Evolutionary conservation across 2,797 vertebrate species (phyloP), one percentile per base, ranked within the genome.

Genomic region (Pogoniulus pusillus): DNA sequence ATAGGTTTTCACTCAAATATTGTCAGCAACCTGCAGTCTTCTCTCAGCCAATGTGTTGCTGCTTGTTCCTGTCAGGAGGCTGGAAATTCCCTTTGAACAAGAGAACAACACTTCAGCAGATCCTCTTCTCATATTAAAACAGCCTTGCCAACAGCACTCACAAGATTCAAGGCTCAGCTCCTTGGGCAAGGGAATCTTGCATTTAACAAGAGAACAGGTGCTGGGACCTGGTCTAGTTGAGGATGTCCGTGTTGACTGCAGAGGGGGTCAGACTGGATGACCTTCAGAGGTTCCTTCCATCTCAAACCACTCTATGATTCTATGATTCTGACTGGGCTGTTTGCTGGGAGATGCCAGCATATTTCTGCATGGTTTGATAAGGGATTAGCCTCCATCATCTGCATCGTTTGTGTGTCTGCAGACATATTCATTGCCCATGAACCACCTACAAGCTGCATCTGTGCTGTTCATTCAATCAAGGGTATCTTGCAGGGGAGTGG

Each of bases 381-480:
- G 39, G 5, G 35, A 74, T 18, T 3, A 34, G 9, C 12, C 20
- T 76, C 47, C 32, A 11, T 4, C 24, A 5, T 57, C 47, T 47
- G 47, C 57, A 57, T 49, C 53, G 30, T 22, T 57, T 8, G 0
- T 29, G 81, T 34, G 16, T 18, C 62, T 64, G 29, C 51, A 65
- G 66, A 22, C 51, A 10, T 1, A 0, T 26, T 70, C 10, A 1
- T 12, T 51, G 59, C 30, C 58, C 12, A 0, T 24, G 65, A 37
- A 7, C 49, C 66, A 26, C 10, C 66, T 15, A 0, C 0, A 0
- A 12, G 72, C 49, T 47, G 58, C 51, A 16, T 71, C 57, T 68
- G 82, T 89, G 86, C 83, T 29, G 6, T 37, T 37, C 47, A 49
- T 24, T 49, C 23, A 49, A 24, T 24, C 23, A 24, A 49, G 47